phyloP scores from a whole-genome alignment of 1,140 invertebrate species.

The Spodoptera litura region DNA sequence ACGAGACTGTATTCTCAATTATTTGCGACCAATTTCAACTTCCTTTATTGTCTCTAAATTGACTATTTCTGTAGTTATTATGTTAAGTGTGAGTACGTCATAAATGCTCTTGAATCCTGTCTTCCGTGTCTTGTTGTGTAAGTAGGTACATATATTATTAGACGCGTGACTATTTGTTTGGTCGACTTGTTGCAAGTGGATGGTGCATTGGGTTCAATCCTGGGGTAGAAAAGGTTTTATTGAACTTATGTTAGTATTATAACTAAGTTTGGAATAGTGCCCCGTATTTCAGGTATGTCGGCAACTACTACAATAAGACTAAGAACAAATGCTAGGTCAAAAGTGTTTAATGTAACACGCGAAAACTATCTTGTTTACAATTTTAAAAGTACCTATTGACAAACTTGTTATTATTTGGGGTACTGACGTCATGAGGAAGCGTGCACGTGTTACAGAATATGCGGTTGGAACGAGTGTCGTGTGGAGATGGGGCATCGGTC shows the following conservation, averaged over 20 bases:
- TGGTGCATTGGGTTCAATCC: too few relatives aligned
- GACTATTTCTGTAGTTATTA: conserved; percentile 26
- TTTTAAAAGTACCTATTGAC: background rate
- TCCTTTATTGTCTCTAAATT: conserved; percentile 24
- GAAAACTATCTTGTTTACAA: background rate
- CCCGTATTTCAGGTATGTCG: too few relatives aligned
- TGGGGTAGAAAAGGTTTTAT: too few relatives aligned
- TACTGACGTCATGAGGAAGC: too few relatives aligned
- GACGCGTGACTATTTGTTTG: background rate
- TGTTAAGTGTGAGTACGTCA: conserved; percentile 15
- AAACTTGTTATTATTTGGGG: too few relatives aligned
- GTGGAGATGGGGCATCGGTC: conserved; percentile 33
- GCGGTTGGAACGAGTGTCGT: background rate
- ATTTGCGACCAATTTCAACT: conserved; percentile 29
- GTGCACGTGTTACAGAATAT: too few relatives aligned
- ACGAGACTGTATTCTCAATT: conserved; percentile 23
- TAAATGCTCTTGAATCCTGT: conserved; percentile 26
- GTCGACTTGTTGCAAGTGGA: too few relatives aligned
- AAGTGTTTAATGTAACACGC: too few relatives aligned
- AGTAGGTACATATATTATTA: background rate
- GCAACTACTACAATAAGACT: too few relatives aligned
- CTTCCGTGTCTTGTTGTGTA: background rate
- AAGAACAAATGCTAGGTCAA: too few relatives aligned
- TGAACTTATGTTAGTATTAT: too few relatives aligned
- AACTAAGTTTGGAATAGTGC: too few relatives aligned